phyloP scores from a whole-genome alignment of 2,888 invertebrate genomes.

The Protonemura montana region DNA sequence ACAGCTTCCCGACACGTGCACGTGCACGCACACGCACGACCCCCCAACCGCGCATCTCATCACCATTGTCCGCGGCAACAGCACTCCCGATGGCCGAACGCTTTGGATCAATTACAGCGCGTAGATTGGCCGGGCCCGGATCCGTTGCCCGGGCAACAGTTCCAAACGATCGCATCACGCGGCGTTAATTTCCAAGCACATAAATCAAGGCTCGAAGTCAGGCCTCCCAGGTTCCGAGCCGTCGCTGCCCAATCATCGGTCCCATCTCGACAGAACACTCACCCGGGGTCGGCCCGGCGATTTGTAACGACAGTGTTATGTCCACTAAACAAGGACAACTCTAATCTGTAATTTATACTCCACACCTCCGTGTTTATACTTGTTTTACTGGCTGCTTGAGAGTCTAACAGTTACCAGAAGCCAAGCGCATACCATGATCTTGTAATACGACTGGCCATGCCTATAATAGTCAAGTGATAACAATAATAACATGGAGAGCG shows the following conservation, averaged over 20 bases:
- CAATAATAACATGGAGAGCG: background rate
- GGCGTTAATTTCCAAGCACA: conserved; percentile 50
- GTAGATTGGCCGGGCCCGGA: conserved; percentile 43
- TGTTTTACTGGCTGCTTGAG: background rate
- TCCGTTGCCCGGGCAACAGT: conserved; percentile 28
- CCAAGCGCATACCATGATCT: background rate
- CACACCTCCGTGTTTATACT: background rate
- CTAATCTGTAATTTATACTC: background rate
- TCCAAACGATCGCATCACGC: background rate
- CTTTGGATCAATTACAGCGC: background rate
- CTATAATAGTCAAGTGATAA: background rate
- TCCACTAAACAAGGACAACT: background rate
- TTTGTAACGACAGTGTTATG: background rate
- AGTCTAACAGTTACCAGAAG: background rate
- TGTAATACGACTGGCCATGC: background rate
- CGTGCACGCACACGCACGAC: conserved; percentile 18
- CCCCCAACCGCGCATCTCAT: conserved; percentile 15
- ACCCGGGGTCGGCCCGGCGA: background rate
- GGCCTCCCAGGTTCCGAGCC: conserved; percentile 43
- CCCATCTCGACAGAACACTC: background rate
- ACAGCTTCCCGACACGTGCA: background rate
- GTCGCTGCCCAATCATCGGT: background rate
- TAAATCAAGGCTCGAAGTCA: conserved; percentile 47
- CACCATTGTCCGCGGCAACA: too few species aligned
- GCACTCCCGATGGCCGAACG: too few species aligned